These are phyloP conservation scores for Enoplosus armatus DNA, from an alignment of 2,797 vertebrate genomes.

Conservation along the genomic window DNA sequence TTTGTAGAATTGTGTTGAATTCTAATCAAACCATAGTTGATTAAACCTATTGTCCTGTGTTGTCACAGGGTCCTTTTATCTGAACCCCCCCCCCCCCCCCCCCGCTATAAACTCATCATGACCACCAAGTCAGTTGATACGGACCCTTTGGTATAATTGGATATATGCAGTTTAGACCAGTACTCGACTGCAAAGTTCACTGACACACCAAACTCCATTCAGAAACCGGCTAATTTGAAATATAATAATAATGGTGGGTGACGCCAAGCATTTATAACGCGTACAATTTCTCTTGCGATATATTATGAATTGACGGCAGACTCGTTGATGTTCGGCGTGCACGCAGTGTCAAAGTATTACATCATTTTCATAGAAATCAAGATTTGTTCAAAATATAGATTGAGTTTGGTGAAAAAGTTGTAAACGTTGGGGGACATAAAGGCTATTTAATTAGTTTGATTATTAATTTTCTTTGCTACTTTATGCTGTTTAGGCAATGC, in stretches of 20 bases:
- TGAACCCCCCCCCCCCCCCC: accelerated
- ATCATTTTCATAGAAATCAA: neutral
- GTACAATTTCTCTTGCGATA: neutral
- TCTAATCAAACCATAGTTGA: too few relatives aligned
- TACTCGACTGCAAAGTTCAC: neutral
- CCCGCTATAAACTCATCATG: neutral
- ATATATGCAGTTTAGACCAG: neutral
- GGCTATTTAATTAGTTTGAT: too few relatives aligned
- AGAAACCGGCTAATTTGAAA: neutral
- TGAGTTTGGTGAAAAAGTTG: too few relatives aligned
- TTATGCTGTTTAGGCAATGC: neutral
- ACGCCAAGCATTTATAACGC: neutral
- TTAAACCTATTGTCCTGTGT: too few relatives aligned
- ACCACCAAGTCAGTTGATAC: neutral
- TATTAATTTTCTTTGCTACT: too few relatives aligned
- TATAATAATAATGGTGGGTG: neutral
- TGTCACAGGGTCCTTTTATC: neutral
- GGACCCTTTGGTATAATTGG: too few relatives aligned
- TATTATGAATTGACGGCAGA: neutral
- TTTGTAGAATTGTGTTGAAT: neutral
- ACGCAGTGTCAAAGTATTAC: too few relatives aligned
- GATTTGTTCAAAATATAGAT: neutral
- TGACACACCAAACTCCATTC: neutral
- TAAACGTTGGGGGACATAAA: too few relatives aligned
- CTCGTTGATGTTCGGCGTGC: neutral